Base-by-base conservation (phyloP, 2,113 vertebrate genomes). In the Delphinapterus leucas region DNA sequence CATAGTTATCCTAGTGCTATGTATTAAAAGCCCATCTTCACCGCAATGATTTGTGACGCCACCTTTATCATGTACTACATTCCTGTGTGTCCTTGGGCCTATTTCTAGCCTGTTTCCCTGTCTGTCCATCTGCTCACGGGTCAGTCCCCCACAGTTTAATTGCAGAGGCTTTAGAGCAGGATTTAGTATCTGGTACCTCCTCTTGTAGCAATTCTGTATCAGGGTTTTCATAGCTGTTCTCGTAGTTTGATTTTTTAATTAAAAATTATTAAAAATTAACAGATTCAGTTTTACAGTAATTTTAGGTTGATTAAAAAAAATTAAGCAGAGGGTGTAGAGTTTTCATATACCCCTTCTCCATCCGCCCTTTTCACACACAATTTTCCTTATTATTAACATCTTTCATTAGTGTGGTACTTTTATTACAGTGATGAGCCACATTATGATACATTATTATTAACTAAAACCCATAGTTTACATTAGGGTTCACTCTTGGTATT, bases 131-230 rank as follows among this genome's bases (percentile, higher is more conserved):
- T 67, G 17, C 47, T 31, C 2, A 0, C 6, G 44, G 26, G 41
- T 80, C 65, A 2, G 31, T 44, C 65, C 41, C 14, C 8, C 49
- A 2, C 49, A 0, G 0, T 18, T 13, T 2, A 28, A 49, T 26
- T 14, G 31, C 2, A 36, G 68, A 25, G 20, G 31, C 49, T 26
- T 26, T 25, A 26, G 14, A 20, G 67, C 8, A n/a, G 60, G 33
- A 14, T 4, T 70, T 20, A 33, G 38, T 8, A 0, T 20, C 28
- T n/a, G 5, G 18, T 2, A 6, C 7, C 1, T 26, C 38, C 2
- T 53, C 28, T 1, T 1, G 1, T 15, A 20, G 31, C 70, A 3
- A 3, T 87, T 88, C 38, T 7, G 2, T 8, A 2, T 55, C 31
- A 9, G 81, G 10, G 11, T 65, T 82, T 87, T 71, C 76, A 68